These are phyloP conservation scores for Octopus sinensis DNA, from an alignment of 1,140 invertebrate species.

Conservation along the genomic window DNA sequence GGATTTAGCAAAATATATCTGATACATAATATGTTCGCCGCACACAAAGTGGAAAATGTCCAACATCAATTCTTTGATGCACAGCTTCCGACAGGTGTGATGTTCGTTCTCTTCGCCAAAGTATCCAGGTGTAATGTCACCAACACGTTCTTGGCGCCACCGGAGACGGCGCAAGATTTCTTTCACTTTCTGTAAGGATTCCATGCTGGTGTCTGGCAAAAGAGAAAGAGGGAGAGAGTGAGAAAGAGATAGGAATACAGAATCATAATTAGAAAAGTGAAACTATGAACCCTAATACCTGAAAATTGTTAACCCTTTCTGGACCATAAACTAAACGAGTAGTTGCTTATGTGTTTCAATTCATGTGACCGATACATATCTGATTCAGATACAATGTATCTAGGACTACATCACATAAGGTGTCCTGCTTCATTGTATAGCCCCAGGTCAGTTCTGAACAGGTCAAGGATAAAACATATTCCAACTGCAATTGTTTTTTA, in stretches of 20 bases:
- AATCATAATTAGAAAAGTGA: not conserved
- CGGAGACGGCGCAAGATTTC: constrained; percentile 45
- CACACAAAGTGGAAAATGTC: constrained; percentile 44
- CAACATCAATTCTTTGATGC: constrained; percentile 23
- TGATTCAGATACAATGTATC: too few species aligned
- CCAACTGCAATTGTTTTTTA: too few species aligned
- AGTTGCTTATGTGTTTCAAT: too few species aligned
- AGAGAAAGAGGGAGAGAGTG: not conserved
- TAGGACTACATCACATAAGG: too few species aligned
- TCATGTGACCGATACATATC: too few species aligned
- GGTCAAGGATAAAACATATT: too few species aligned
- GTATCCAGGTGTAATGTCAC: constrained; percentile 22
- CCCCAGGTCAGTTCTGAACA: too few species aligned
- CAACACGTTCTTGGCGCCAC: constrained; percentile 45
- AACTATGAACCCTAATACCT: too few species aligned
- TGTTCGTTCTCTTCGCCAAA: constrained; percentile 11
- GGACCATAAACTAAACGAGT: too few species aligned
- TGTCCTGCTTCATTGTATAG: too few species aligned
- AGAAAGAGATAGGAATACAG: not conserved
- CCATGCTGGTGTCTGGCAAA: constrained; percentile 31
- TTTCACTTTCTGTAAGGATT: constrained; percentile 52
- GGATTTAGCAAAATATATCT: constrained; percentile 47
- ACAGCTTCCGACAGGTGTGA: constrained; percentile 18
- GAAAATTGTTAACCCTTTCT: too few species aligned
- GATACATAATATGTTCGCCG: constrained; percentile 40